Percentiles rank a stretch among this genome's conserved stretches.
These are phyloP conservation scores for Dendrolimus houi DNA, from an alignment of 2,888 invertebrate genomes.

Conservation along the genomic window DNA sequence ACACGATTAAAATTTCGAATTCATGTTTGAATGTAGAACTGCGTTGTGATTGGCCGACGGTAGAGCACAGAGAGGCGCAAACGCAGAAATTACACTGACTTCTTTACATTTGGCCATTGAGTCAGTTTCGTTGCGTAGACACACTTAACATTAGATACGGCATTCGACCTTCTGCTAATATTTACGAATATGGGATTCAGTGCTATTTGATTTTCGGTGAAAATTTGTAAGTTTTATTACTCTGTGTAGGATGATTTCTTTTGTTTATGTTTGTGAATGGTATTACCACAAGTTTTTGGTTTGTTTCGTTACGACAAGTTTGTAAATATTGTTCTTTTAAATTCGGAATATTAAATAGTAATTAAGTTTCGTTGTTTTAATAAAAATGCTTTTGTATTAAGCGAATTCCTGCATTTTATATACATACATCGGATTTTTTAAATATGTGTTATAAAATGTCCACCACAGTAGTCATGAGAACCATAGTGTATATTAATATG, in stretches of 20 bases:
- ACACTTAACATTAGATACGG: constrained; percentile 49
- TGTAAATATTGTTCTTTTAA: neutral
- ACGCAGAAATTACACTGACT: constrained; percentile 64
- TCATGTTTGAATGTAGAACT: constrained; percentile 14
- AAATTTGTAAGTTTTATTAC: neutral
- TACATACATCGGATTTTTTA: neutral
- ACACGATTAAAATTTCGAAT: constrained; percentile 2
- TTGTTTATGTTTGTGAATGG: neutral
- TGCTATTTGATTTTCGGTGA: neutral
- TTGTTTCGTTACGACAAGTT: neutral
- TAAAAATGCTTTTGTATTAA: too few relatives aligned
- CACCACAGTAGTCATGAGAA: too few relatives aligned
- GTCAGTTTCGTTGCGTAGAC: constrained; percentile 64
- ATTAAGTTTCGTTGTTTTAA: too few relatives aligned
- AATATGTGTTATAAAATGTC: too few relatives aligned
- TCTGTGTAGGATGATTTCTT: neutral
- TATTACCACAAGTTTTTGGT: neutral
- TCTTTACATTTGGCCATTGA: constrained; percentile 53
- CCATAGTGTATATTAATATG: too few relatives aligned
- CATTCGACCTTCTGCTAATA: constrained; percentile 13
- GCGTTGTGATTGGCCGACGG: constrained; percentile 31
- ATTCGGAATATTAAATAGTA: neutral
- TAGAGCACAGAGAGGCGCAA: constrained; percentile 59
- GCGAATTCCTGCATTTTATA: too few relatives aligned
- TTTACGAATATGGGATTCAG: neutral